Evolutionary conservation across 2,888 invertebrate genomes (phyloP).

Genomic region (Cyclophora punctaria): DNA sequence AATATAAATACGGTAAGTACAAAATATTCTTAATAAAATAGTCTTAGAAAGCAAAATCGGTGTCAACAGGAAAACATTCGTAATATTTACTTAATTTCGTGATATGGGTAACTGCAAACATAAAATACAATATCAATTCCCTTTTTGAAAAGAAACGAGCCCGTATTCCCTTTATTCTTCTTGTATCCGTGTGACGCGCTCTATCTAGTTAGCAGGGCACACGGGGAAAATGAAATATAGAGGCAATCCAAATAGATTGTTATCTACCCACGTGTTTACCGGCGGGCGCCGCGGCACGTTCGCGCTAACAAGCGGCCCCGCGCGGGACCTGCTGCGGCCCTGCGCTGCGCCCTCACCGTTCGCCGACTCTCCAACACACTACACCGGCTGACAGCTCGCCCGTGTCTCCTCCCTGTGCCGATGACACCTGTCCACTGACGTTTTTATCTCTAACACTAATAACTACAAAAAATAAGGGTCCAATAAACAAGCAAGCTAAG

Average conservation of each 20-base stretch:
- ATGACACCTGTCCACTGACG: slow-evolving; percentile 54
- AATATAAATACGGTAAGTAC: not conserved
- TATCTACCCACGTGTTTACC: slow-evolving; percentile 75
- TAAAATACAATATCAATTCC: slow-evolving; percentile 31
- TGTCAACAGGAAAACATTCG: slow-evolving; percentile 8
- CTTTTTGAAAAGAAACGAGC: slow-evolving; percentile 46
- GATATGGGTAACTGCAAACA: slow-evolving; percentile 18
- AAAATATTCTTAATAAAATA: not conserved
- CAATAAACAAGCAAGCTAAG: too few species aligned
- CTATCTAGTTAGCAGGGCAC: slow-evolving; percentile 68
- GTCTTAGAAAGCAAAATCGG: not conserved
- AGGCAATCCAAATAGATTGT: slow-evolving; percentile 76
- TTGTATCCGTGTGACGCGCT: slow-evolving; percentile 45
- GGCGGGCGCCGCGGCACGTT: slow-evolving; percentile 67
- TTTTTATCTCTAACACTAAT: too few species aligned
- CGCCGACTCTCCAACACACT: slow-evolving; percentile 40
- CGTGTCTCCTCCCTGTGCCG: slow-evolving; percentile 31
- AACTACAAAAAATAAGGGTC: not conserved
- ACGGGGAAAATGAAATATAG: slow-evolving; percentile 75
- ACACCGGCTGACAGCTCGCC: slow-evolving; percentile 34
- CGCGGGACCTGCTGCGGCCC: slow-evolving; percentile 40
- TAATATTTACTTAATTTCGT: slow-evolving; percentile 14
- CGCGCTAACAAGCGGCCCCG: slow-evolving; percentile 65
- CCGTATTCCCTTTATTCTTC: slow-evolving; percentile 59
- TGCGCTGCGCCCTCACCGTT: not conserved